Base-by-base conservation (phyloP, 2,888 invertebrate species). In the Tachystola acroxantha region DNA sequence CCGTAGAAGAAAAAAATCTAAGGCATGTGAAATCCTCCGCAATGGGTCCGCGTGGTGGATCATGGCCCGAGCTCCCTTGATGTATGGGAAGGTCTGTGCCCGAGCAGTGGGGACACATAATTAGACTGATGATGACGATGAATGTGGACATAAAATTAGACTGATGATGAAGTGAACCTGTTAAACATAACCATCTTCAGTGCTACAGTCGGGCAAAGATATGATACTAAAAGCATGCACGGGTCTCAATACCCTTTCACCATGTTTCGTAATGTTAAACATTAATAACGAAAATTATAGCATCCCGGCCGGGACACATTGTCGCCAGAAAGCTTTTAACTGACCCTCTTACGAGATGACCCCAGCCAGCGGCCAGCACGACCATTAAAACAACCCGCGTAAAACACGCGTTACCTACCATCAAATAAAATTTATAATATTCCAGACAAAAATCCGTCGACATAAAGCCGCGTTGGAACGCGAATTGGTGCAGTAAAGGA, bases 401-500 rank as follows among this genome's bases (percentile, higher is more conserved):
- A 37, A 32, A 40, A 42, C 40, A 39, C 43, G 44, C 47, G 47
- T 44, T 47, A 49, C 52, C 50, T 47, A 49, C 53, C 50, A 46
- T 49, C 55, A 50, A 53, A 62, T 55, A 57, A 61, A 55, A 57
- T 55, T 49, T 55, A 57, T 53, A 9, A n/a, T n/a, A n/a, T n/a
- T n/a, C n/a, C 36, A 46, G 50, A 47, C 43, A 57, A 51, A 55
- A 59, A 57, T 51, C 48, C 50, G 40, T 39, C 44, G 44, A 46
- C 42, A 37, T 36, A 45, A 46, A 52, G 38, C 46, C 47, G 36
- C 31, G 34, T 43, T 49, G 46, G 48, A 50, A 39, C 49, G 40
- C 53, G 53, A 66, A 65, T 53, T 63, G 53, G 55, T 53, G 62
- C 61, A 61, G 69, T 73, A 67, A 72, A 72, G n/a, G n/a, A n/a